Percentiles rank a stretch among this genome's conserved stretches.
These are phyloP conservation scores for Diorhabda carinulata DNA, from an alignment of 1,140 invertebrate species.

Conservation along the genomic window DNA sequence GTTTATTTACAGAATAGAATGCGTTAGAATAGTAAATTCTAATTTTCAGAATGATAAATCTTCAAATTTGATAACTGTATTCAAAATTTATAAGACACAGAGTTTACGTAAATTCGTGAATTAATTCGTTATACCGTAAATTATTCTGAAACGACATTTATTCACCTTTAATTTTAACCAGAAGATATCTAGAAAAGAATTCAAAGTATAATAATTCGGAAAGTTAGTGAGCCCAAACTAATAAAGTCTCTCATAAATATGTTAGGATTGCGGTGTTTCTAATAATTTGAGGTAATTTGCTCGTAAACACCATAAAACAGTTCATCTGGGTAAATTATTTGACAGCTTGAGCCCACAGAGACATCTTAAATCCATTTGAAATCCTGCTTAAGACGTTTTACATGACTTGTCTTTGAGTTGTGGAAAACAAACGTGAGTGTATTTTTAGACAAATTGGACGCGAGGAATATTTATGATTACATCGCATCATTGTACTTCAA, in stretches of 20 bases:
- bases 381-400: slow-evolving; percentile 25
- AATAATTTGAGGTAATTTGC: slow-evolving; percentile 38
- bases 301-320: slow-evolving; percentile 40
- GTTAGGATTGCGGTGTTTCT: slow-evolving; percentile 29
- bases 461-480: not conserved
- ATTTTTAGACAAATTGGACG: slow-evolving; percentile 21
- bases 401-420: slow-evolving; percentile 18
- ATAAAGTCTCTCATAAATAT: slow-evolving; percentile 35
- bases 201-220: slow-evolving; percentile 21
- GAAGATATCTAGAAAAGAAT: slow-evolving; percentile 11
- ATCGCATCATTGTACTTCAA: slow-evolving; percentile 13
- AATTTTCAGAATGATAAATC: too few relatives aligned
- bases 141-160: not conserved
- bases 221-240: slow-evolving; percentile 25
- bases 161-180: slow-evolving; percentile 28
- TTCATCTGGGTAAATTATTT: slow-evolving; percentile 32
- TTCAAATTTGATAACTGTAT: too few relatives aligned
- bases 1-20: too few relatives aligned
- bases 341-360: slow-evolving; percentile 28
- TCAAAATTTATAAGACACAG: not conserved
- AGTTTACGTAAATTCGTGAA: not conserved
- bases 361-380: slow-evolving; percentile 29
- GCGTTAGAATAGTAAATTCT: too few relatives aligned
- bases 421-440: slow-evolving; percentile 20
- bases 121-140: not conserved